These are phyloP conservation scores for Proterorhinus semilunaris DNA, from an alignment of 2,113 vertebrate genomes.

Conservation along the genomic window DNA sequence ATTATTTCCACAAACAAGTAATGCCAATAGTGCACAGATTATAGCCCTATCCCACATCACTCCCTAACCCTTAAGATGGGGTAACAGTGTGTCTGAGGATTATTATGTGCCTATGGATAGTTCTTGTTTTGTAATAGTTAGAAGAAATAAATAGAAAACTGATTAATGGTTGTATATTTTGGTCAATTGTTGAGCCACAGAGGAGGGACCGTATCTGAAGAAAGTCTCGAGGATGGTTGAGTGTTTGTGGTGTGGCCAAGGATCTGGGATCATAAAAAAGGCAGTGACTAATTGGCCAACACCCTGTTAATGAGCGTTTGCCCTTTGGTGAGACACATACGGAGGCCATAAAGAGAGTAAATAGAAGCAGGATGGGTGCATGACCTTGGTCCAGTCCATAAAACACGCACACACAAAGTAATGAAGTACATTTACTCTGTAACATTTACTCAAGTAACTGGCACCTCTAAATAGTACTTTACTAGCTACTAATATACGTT, in stretches of 20 bases:
- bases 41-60: no score
- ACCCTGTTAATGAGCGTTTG: constrained; percentile 59
- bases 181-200: background rate
- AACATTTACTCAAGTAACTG: no score
- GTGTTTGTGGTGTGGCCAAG: constrained; percentile 7
- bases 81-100: background rate
- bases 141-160: background rate
- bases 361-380: constrained; percentile 48
- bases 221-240: constrained; percentile 11
- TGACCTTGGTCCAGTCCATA: constrained; percentile 34
- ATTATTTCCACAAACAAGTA: no score
- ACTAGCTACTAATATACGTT: no score
- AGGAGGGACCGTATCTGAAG: background rate
- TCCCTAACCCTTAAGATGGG: background rate
- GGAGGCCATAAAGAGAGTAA: constrained; percentile 54
- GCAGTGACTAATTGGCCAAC: constrained; percentile 62
- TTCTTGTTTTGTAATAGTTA: background rate
- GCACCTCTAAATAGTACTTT: no score
- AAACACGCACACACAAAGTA: constrained; percentile 18
- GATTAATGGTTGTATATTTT: background rate
- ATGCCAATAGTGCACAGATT: no score
- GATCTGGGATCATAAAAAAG: constrained; percentile 11
- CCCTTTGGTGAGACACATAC: constrained; percentile 58
- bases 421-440: background rate
- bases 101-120: background rate